Evolutionary conservation across 2,797 vertebrate genomes (phyloP), one percentile per base, ranked within the genome.

Genomic region (Arnoldichthys spilopterus): DNA sequence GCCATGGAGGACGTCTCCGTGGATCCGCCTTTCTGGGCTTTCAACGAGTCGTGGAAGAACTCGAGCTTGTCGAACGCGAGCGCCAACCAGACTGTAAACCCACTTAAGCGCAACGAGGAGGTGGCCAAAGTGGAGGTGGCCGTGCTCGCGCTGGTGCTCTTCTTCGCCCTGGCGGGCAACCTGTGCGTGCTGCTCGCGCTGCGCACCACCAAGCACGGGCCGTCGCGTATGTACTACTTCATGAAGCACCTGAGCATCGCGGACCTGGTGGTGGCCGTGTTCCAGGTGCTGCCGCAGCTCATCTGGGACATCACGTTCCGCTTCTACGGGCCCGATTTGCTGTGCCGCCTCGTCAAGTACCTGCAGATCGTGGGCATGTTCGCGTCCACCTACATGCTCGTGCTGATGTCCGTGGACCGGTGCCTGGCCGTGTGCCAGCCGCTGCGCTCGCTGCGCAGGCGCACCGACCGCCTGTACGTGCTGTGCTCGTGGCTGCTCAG

Each of bases 251-350:
- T 99, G 79, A 99, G 98, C 92, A 97, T 99, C 61, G 98, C 98
- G 0, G 98, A 99, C 86, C 92, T 99, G 68, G 95, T 97, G 2
- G 98, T 99, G 76, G 98, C 98, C 0, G 64, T 99, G 76, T 98
- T 99, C 80, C 98, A 99, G 90, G 97, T 99, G 43, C 91, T 99
- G 43, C 98, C 98, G 2, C 98, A 99, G 82, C 97, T 99, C 79
- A 96, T 99, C 15, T 99, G 98, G 98, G 97, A 99, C 88, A 97
- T 99, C 92, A 99, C 98, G 2, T 99, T 98, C 88, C 95, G 97
- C 83, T 99, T 99, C 87, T 95, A 97, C 0, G 98, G 97, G 56
- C 95, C 98, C 0, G 98, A 99, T 78, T 85, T 97, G 64, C 90
- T 99, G 40, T 99, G 98, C 91, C 92, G 97, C 83, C 62, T 97